These are phyloP conservation scores for Chiloscyllium punctatum DNA, from an alignment of 2,797 vertebrate genomes.

Conservation along the genomic window DNA sequence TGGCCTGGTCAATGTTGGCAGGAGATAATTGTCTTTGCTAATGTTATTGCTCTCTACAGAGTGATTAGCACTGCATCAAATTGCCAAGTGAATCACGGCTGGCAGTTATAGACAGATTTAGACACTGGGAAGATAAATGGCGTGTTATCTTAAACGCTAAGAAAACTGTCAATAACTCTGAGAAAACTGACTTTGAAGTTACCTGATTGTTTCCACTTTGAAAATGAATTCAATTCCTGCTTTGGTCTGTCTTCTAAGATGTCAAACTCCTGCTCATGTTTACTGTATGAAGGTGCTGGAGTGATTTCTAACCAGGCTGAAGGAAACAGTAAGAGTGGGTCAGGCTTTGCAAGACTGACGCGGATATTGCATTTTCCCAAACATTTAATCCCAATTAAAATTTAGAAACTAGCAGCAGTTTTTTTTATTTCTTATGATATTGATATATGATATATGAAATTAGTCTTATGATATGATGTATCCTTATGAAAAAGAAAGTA, in stretches of 20 bases:
- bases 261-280: not conserved
- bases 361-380: not conserved
- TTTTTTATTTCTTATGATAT: too few species aligned
- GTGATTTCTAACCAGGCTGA: not conserved
- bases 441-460: too few species aligned
- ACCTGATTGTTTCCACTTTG: not conserved
- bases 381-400: not conserved
- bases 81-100: not conserved
- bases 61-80: not conserved
- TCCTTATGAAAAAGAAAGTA: too few species aligned
- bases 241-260: not conserved
- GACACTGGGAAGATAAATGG: slow-evolving; percentile 8
- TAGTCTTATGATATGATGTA: too few species aligned
- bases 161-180: slow-evolving; percentile 15
- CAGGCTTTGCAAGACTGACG: not conserved
- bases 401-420: not conserved
- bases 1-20: not conserved
- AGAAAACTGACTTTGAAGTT: not conserved
- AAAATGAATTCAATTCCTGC: not conserved
- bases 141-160: not conserved
- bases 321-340: not conserved
- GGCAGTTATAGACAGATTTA: slow-evolving; percentile 5
- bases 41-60: slow-evolving; percentile 16
- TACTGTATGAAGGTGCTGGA: not conserved
- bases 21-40: slow-evolving; percentile 8